Conservation (phyloP, 2,113 vertebrate genomes). For the Pipa parva region DNA sequence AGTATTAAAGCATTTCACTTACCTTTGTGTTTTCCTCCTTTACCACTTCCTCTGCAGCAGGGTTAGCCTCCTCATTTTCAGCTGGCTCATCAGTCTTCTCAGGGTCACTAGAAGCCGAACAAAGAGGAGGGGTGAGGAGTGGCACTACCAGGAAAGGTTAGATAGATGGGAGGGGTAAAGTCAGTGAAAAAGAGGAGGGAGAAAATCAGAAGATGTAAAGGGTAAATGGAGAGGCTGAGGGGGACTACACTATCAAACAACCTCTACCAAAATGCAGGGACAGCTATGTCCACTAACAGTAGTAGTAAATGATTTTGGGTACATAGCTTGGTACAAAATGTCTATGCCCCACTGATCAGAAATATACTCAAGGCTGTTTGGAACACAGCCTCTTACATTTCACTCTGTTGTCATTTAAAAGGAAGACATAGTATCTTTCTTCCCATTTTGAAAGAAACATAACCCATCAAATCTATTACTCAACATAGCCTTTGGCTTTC, state of each 20-base stretch:
- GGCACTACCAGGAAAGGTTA: slow-evolving; percentile 57
- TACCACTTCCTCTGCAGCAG: slow-evolving; percentile 36
- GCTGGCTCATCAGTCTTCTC: slow-evolving; percentile 46
- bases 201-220: slow-evolving; percentile 13
- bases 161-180: slow-evolving; percentile 54
- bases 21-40: slow-evolving; percentile 48
- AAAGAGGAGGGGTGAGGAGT: slow-evolving; percentile 36
- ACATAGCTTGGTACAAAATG: no score
- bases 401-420: no score
- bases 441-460: no score
- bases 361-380: no score
- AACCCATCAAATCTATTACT: no score
- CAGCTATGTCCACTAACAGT: not conserved
- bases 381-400: no score
- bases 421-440: no score
- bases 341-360: no score
- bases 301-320: no score
- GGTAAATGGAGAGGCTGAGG: not conserved
- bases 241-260: slow-evolving; percentile 10
- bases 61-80: slow-evolving; percentile 46
- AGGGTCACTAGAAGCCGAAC: slow-evolving; percentile 39
- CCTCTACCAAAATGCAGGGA: not conserved
- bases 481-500: no score
- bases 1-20: no score
- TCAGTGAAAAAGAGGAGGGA: slow-evolving; percentile 48